A percentile compares a stretch with the other conserved stretches of the same genome.
phyloP scores from a whole-genome alignment of 2,888 invertebrate species.

The Linhomoeus sp. region DNA sequence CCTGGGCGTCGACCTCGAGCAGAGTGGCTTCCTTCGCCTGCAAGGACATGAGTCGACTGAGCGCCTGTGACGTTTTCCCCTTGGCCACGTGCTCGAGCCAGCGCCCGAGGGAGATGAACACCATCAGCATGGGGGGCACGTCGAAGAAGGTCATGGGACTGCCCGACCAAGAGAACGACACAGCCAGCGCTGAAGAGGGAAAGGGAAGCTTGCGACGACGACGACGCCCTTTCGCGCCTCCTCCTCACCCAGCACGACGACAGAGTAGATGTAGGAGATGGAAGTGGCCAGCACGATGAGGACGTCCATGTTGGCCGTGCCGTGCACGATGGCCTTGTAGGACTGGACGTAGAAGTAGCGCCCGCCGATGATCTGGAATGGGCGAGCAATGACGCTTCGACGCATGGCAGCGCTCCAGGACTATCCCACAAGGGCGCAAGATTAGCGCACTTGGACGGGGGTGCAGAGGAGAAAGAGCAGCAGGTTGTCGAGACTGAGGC shows the following conservation, averaged over 20 bases:
- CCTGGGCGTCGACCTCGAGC: conserved; percentile 45
- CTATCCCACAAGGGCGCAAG: conserved; percentile 2
- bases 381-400: not conserved
- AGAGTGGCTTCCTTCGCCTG: conserved; percentile 86
- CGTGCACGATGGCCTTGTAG: conserved; percentile 66
- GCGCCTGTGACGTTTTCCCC: conserved; percentile 92
- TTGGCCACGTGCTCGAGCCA: conserved; percentile 98
- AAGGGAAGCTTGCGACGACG: conserved; percentile 44
- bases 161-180: conserved; percentile 50
- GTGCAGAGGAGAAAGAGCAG: conserved; percentile 78
- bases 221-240: not conserved
- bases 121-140: conserved; percentile 91
- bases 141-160: conserved; percentile 97
- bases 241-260: conserved; percentile 27
- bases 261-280: conserved; percentile 77
- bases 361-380: conserved; percentile 63
- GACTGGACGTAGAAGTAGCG: conserved; percentile 91
- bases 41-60: conserved; percentile 73
- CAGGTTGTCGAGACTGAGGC: conserved; percentile 78
- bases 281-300: conserved; percentile 94
- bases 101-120: conserved; percentile 83
- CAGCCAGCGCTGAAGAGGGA: conserved; percentile 40
- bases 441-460: conserved; percentile 71
- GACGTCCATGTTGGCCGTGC: conserved; percentile 94
- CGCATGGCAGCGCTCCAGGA: not conserved